Evolutionary conservation across 2,113 vertebrate genomes (phyloP), one percentile per base, ranked within the genome.

Genomic region (Silurus asotus): DNA sequence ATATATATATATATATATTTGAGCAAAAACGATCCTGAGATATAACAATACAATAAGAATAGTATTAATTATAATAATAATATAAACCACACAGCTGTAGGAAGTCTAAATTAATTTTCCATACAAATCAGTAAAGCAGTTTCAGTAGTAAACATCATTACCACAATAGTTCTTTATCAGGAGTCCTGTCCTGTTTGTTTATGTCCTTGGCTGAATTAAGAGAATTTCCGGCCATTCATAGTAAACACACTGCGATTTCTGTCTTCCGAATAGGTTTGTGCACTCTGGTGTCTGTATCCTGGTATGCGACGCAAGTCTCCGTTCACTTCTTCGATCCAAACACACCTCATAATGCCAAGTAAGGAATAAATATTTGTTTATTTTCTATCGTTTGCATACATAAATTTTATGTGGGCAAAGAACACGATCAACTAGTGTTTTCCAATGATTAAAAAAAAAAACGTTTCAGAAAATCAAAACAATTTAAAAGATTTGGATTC

Each of bases 321-420:
- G 92, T 95, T 59, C 97, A 98, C 91, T 99, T 99, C 94, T 99
- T 99, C 93, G 97, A 96, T 55, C 96, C 97, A 14, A 97, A 95
- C 84, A 96, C 96, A n/a, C 98, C 98, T 6, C 87, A 95, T 87
- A 99, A 99, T 0, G 97, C 98, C 89, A 96, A 96, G 98, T 99
- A 92, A 92, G 86, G n/a, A 49, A 20, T 23, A 0, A 11, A 28
- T 28, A 1, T 75, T 23, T 20, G 1, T 53, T 53, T 11, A 13
- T 51, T 76, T n/a, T 8, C 7, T 49, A 49, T 53, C 19, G 20
- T 48, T 45, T 70, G 3, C 19, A 11, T 51, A 4, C 45, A 51
- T 9, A 48, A 4, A 20, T 49, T 48, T 48, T 45, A 70, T 37
- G 0, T 19, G 28, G 14, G 15, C 28, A 70, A 72, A 72, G 28